Evolutionary conservation across 2,797 vertebrate species (phyloP), one percentile per base, ranked within the genome.

Genomic region (Cyclopterus lumpus): DNA sequence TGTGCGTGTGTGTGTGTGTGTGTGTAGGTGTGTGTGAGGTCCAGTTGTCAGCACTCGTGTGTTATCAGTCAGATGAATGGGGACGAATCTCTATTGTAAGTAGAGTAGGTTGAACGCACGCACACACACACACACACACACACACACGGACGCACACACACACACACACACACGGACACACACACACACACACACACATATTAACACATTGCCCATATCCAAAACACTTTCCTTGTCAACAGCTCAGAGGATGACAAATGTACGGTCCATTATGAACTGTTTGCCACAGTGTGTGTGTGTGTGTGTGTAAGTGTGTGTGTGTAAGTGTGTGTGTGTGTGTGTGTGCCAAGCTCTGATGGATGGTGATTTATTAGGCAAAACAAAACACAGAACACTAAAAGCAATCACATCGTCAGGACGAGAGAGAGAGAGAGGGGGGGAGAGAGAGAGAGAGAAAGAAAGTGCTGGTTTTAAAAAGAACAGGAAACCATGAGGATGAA

Each of bases 331-430:
- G 57, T 69, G 76, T 61, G 64, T 57, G 64, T 53, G 46, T 64
- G 49, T 55, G 59, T 76, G 60, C 51, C 14, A 0, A 34, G 26
- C 71, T 73, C 69, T 87, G 87, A 86, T 85, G 84, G 81, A 88
- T 86, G 80, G 83, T 89, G 90, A 91, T 88, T 89, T 88, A 90
- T 91, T 87, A 88, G 73, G 80, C 67, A 87, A 88, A 89, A 86
- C 78, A 88, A 87, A 89, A 83, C 76, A 84, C 70, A 51, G 64
- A 81, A 73, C 74, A 83, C 58, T 83, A 79, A 83, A 84, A 74
- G 79, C 80, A 90, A 89, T 89, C 85, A 71, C 84, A 84, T 85
- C 68, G 77, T 73, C 65, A 40, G 60, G 59, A 65, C 3, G 54
- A 32, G 36, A 16, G 14, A 6, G 36, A 28, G 32, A 30, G 58